phyloP scores from a whole-genome alignment of 2,888 invertebrate genomes.

The Drosophila monieri region DNA sequence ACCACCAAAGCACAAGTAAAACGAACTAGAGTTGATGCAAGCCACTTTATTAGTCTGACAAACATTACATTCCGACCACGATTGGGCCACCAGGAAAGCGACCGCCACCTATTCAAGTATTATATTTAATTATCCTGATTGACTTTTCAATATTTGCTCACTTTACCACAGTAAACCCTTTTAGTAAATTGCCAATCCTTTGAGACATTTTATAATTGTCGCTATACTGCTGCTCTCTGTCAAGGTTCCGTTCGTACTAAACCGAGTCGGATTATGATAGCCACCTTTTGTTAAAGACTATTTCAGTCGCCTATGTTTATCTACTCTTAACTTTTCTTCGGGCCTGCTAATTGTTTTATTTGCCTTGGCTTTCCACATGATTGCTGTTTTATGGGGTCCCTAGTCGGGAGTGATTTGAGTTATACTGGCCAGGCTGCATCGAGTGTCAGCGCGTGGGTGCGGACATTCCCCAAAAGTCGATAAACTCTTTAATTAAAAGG shows the following conservation, averaged over 20 bases:
- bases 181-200: neutral
- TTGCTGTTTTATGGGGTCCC: slow-evolving; percentile 36
- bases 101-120: slow-evolving; percentile 34
- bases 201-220: slow-evolving; percentile 26
- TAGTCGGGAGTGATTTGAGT: slow-evolving; percentile 21
- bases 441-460: slow-evolving; percentile 19
- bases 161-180: slow-evolving; percentile 26
- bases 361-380: slow-evolving; percentile 65
- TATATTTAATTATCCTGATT: neutral
- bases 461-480: slow-evolving; percentile 28
- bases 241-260: slow-evolving; percentile 64
- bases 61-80: slow-evolving; percentile 70
- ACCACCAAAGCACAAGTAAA: slow-evolving; percentile 80
- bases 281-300: slow-evolving; percentile 1
- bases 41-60: slow-evolving; percentile 79
- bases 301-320: slow-evolving; percentile 51
- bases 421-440: slow-evolving; percentile 6
- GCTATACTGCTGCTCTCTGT: slow-evolving; percentile 46
- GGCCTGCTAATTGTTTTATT: slow-evolving; percentile 69
- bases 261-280: slow-evolving; percentile 21
- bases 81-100: slow-evolving; percentile 21
- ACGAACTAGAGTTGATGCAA: slow-evolving; percentile 81
- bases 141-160: neutral
- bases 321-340: slow-evolving; percentile 40
- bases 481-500: slow-evolving; percentile 16